phyloP scores from a whole-genome alignment of 2,888 invertebrate species.

The Gandaritis pyraliata region DNA sequence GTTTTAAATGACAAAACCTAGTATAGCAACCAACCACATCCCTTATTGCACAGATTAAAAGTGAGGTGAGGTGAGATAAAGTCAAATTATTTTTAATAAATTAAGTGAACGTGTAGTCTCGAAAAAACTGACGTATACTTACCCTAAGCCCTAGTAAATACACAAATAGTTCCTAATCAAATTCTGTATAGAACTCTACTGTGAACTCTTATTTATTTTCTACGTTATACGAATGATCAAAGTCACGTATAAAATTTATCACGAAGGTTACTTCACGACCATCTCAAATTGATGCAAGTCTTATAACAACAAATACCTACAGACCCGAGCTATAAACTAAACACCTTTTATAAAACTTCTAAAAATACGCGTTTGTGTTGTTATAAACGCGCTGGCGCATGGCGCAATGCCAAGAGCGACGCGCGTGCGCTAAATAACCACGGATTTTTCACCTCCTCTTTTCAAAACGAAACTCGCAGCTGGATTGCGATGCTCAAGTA shows the following conservation, averaged over 20 bases:
- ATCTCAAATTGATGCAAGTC: constrained; percentile 35
- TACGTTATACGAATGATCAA: neutral
- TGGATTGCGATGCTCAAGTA: constrained; percentile 68
- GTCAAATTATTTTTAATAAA: too few species aligned
- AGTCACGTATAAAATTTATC: neutral
- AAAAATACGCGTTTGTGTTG: constrained; percentile 79
- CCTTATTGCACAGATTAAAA: too few species aligned
- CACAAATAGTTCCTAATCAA: too few species aligned
- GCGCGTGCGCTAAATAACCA: constrained; percentile 76
- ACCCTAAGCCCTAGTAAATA: too few species aligned
- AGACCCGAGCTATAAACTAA: constrained; percentile 58
- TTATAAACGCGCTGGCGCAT: constrained; percentile 77
- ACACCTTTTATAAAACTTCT: constrained; percentile 79
- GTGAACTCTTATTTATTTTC: neutral
- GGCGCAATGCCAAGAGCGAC: constrained; percentile 67
- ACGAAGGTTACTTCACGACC: constrained; percentile 6
- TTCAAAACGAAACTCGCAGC: constrained; percentile 60
- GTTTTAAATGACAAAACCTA: constrained; percentile 1
- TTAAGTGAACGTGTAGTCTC: too few species aligned
- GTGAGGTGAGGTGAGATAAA: too few species aligned
- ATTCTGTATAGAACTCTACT: too few species aligned
- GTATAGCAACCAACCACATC: too few species aligned
- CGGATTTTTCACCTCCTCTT: constrained; percentile 73
- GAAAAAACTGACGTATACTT: too few species aligned
- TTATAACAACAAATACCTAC: constrained; percentile 64